Evolutionary conservation across 2,888 invertebrate species (phyloP).

Genomic region (Campopleginae sp.): DNA sequence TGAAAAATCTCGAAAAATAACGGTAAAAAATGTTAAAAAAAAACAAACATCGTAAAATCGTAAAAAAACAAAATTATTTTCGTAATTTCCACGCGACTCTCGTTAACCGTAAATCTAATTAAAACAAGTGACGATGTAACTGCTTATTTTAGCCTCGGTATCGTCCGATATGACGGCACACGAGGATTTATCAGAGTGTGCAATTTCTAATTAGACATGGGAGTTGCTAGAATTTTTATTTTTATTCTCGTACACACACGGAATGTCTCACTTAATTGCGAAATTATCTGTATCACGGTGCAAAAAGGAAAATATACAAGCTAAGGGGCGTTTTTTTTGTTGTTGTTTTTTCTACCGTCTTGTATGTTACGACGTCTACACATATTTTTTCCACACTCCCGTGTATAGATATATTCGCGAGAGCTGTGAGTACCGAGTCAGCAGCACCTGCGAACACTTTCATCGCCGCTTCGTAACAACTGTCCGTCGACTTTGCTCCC

Average conservation of each 20-base stretch:
- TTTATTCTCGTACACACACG: constrained; percentile 18
- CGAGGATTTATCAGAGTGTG: constrained; percentile 30
- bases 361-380: neutral
- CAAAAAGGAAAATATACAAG: neutral
- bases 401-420: neutral
- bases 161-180: constrained; percentile 11
- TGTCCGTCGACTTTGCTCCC: constrained; percentile 56
- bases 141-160: neutral
- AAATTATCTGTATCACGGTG: constrained; percentile 55
- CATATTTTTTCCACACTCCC: neutral
- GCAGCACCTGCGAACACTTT: constrained; percentile 61
- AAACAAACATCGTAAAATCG: no score
- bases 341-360: constrained; percentile 32
- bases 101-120: neutral
- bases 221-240: constrained; percentile 27
- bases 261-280: constrained; percentile 60
- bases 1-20: no score
- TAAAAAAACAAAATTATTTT: neutral
- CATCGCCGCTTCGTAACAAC: constrained; percentile 65
- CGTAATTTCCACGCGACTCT: neutral
- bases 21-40: no score
- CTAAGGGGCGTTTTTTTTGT: neutral
- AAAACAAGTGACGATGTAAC: neutral
- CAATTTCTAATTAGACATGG: constrained; percentile 58
- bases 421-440: constrained; percentile 50